These are phyloP conservation scores for Lasioglossum oenotherae DNA, from an alignment of 2,888 invertebrate species.

Conservation along the genomic window DNA sequence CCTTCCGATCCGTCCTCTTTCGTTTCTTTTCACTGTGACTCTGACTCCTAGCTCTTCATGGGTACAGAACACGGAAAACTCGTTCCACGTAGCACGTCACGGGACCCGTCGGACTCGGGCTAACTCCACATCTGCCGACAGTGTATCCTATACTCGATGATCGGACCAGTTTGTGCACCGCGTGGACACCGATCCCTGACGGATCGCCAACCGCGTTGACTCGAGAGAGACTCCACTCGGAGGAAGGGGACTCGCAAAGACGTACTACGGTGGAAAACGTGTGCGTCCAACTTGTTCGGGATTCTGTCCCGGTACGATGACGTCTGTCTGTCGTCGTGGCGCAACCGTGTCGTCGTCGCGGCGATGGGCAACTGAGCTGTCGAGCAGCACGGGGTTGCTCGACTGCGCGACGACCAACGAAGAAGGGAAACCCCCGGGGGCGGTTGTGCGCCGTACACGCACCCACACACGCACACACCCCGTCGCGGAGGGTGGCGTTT, in stretches of 20 bases:
- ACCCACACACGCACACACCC: conserved; percentile 53
- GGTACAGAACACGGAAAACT: neutral
- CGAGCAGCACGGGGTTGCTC: conserved; percentile 78
- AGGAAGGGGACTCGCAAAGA: neutral
- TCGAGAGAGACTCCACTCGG: neutral
- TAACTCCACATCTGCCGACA: conserved; percentile 8
- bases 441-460: conserved; percentile 61
- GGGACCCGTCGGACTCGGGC: conserved; percentile 34
- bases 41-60: neutral
- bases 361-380: conserved; percentile 82
- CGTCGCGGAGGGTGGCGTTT: conserved; percentile 66
- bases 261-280: neutral
- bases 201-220: neutral
- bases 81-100: conserved; percentile 12
- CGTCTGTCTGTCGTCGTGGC: conserved; percentile 57
- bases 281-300: neutral
- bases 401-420: conserved; percentile 71
- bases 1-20: neutral
- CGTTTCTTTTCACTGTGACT: conserved; percentile 12
- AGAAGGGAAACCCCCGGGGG: conserved; percentile 75
- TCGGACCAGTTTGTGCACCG: conserved; percentile 9
- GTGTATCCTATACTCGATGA: neutral
- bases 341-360: conserved; percentile 73
- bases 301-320: conserved; percentile 35
- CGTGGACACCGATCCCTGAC: conserved; percentile 14